Evolutionary conservation across 2,113 vertebrate species (phyloP).

Genomic region (Hemiprocne comata): DNA sequence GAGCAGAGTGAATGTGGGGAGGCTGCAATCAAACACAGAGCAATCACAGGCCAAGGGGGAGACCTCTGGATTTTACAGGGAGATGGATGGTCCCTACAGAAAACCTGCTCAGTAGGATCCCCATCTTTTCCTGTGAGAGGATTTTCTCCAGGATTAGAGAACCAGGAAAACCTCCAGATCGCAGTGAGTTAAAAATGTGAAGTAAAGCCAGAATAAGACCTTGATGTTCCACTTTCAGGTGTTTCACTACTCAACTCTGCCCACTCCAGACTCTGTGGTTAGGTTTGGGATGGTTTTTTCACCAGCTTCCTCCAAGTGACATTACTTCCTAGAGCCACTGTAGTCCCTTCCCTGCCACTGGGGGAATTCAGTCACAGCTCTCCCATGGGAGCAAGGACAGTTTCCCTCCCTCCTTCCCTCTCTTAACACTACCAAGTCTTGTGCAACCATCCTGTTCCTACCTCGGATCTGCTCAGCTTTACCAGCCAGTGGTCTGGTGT

Average conservation of each 20-base stretch:
- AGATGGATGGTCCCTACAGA: background rate
- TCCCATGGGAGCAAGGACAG: background rate
- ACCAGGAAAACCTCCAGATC: background rate
- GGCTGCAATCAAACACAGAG: fast-evolving
- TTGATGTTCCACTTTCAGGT: background rate
- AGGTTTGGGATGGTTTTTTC: background rate
- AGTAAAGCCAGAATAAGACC: background rate
- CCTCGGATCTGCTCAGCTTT: background rate
- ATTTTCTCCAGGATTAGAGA: fast-evolving
- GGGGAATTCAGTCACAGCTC: background rate
- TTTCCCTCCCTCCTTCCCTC: background rate
- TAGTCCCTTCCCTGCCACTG: background rate
- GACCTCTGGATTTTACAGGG: too few relatives aligned
- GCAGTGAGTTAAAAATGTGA: background rate
- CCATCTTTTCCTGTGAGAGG: background rate
- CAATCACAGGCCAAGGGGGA: too few relatives aligned
- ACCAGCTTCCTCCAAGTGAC: background rate
- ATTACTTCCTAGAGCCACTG: background rate
- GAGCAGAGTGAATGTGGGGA: background rate
- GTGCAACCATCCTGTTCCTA: background rate
- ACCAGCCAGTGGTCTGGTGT: background rate
- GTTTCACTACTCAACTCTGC: background rate
- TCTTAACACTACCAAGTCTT: background rate
- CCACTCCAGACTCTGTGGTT: background rate
- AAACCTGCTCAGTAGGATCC: background rate